Percentiles rank a stretch among this genome's conserved stretches.
phyloP scores from a whole-genome alignment of 2,113 vertebrate species.

The Noctilio leporinus region DNA sequence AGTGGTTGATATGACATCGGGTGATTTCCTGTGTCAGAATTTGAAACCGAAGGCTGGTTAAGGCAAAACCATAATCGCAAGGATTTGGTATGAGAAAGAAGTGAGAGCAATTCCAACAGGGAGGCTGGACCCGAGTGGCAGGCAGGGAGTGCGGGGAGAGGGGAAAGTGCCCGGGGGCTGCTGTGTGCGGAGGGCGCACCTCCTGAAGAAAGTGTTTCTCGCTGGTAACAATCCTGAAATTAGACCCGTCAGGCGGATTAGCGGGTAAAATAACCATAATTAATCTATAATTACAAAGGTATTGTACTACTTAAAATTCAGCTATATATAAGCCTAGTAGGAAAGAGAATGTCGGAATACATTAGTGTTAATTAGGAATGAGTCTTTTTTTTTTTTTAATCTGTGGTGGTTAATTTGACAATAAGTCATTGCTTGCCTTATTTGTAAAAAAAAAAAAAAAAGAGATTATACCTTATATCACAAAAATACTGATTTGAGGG shows the following conservation, averaged over 20 bases:
- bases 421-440: neutral
- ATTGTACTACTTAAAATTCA: neutral
- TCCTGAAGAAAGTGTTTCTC: neutral
- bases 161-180: neutral
- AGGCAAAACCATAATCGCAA: neutral
- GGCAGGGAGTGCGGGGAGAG: neutral
- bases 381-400: neutral
- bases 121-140: neutral
- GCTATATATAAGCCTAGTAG: neutral
- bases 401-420: constrained; percentile 17
- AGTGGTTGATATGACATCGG: neutral
- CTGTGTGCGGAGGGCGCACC: neutral
- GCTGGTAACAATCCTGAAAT: neutral
- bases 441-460: neutral
- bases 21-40: neutral
- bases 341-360: neutral
- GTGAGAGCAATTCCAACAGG: neutral
- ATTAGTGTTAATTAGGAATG: neutral
- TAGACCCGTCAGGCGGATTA: neutral
- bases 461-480: neutral
- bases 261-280: neutral
- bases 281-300: neutral
- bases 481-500: neutral
- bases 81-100: neutral
- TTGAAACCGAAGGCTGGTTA: neutral